Conservation (phyloP, 2,113 vertebrate genomes). For the Cygnus atratus region DNA sequence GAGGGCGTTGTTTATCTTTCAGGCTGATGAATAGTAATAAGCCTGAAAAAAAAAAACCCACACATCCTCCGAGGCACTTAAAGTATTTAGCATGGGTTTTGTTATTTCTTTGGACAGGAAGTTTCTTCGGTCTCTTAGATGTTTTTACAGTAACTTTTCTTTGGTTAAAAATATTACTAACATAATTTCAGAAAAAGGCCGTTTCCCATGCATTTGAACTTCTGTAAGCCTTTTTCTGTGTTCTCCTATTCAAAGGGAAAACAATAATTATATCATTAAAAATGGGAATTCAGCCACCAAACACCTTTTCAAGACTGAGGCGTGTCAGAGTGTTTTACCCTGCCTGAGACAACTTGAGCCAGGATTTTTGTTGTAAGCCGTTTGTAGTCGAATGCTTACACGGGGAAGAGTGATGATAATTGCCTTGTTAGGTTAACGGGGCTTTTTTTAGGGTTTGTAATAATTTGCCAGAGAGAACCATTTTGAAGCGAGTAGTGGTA, state of each 20-base stretch:
- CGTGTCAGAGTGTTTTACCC: background rate
- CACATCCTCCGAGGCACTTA: background rate
- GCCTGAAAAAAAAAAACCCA: background rate
- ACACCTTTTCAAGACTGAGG: background rate
- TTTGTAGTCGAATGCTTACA: background rate
- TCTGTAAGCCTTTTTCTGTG: background rate
- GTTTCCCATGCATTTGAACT: background rate
- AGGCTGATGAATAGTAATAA: background rate
- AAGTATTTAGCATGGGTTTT: background rate
- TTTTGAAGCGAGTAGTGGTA: constrained; percentile 31
- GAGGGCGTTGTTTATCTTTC: background rate
- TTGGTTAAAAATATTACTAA: background rate
- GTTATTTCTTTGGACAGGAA: background rate
- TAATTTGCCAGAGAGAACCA: constrained; percentile 19
- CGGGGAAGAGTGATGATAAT: background rate
- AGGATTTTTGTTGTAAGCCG: background rate
- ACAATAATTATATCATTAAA: background rate
- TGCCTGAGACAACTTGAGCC: background rate
- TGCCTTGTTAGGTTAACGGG: background rate
- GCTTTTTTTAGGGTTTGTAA: constrained; percentile 20
- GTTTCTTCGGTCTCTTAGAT: background rate
- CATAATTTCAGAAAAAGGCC: background rate
- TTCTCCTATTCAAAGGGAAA: background rate
- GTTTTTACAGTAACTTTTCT: background rate
- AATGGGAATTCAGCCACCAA: background rate